Evolutionary conservation across 2,113 vertebrate genomes (phyloP).

Genomic region (Cheirogaleus medius): DNA sequence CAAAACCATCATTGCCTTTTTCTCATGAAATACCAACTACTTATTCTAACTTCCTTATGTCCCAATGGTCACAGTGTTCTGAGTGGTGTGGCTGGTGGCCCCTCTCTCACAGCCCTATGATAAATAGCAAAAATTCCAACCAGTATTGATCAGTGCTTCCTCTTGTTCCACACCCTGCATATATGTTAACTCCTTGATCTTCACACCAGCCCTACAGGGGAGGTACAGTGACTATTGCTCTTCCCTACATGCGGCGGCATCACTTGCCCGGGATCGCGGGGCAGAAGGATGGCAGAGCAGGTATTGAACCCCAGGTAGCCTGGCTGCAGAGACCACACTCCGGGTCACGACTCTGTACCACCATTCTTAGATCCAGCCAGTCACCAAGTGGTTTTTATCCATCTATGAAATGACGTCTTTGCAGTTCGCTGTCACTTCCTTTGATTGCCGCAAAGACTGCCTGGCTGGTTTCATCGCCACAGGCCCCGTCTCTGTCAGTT

Average conservation of each 20-base stretch:
- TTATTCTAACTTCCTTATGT: background rate
- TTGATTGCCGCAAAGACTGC: background rate
- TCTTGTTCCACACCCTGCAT: rapidly evolving
- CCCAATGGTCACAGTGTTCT: background rate
- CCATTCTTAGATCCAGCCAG: background rate
- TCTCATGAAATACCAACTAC: background rate
- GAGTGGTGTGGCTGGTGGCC: background rate
- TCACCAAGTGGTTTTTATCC: rapidly evolving
- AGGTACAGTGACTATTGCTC: rapidly evolving
- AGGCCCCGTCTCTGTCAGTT: background rate
- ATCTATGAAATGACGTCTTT: rapidly evolving
- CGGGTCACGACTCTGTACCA: rapidly evolving
- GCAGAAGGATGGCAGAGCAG: background rate
- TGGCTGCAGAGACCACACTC: background rate
- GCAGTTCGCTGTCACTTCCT: background rate
- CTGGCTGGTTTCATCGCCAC: background rate
- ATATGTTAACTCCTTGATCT: rapidly evolving
- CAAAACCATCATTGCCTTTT: background rate
- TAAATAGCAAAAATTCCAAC: background rate
- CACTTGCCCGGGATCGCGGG: no score
- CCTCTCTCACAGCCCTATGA: no score
- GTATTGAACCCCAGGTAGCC: background rate
- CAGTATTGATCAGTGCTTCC: rapidly evolving
- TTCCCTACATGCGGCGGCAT: background rate
- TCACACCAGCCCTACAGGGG: rapidly evolving